Percentiles rank a stretch among this genome's conserved stretches.
Evolutionary conservation across 1,140 invertebrate genomes (phyloP).

Genomic region (Danaus melanippus): DNA sequence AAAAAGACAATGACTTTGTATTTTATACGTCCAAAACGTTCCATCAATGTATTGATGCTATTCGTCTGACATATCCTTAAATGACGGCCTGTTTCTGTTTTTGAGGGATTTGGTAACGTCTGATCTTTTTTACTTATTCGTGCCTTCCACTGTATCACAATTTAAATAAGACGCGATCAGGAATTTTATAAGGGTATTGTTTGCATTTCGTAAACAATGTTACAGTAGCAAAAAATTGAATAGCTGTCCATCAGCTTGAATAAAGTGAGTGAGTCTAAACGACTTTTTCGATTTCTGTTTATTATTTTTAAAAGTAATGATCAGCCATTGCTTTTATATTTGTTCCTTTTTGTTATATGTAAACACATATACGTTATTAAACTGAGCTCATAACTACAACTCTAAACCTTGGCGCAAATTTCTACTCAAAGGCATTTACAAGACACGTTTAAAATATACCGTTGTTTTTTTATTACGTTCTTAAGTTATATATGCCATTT

Average conservation of each 20-base stretch:
- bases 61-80: slow-evolving; percentile 43
- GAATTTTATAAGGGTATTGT: slow-evolving; percentile 5
- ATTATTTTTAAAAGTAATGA: no score
- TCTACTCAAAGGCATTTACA: no score
- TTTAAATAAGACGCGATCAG: slow-evolving; percentile 9
- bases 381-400: no score
- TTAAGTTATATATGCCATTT: no score
- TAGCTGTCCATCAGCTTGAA: neutral
- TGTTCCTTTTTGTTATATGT: no score
- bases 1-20: slow-evolving; percentile 63
- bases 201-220: slow-evolving; percentile 8
- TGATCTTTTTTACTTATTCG: slow-evolving; percentile 34
- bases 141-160: neutral
- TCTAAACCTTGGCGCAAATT: no score
- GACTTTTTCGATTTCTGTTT: no score
- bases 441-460: no score
- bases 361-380: no score
- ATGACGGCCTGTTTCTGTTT: slow-evolving; percentile 34
- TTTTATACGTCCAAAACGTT: slow-evolving; percentile 60
- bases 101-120: slow-evolving; percentile 21
- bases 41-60: slow-evolving; percentile 56
- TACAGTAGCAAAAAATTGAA: slow-evolving; percentile 5
- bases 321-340: no score
- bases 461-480: no score
- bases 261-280: no score